A percentile compares a stretch with the other conserved stretches of the same genome.
Evolutionary conservation across 2,113 vertebrate species (phyloP).

Genomic region (Ceyx margarethae): DNA sequence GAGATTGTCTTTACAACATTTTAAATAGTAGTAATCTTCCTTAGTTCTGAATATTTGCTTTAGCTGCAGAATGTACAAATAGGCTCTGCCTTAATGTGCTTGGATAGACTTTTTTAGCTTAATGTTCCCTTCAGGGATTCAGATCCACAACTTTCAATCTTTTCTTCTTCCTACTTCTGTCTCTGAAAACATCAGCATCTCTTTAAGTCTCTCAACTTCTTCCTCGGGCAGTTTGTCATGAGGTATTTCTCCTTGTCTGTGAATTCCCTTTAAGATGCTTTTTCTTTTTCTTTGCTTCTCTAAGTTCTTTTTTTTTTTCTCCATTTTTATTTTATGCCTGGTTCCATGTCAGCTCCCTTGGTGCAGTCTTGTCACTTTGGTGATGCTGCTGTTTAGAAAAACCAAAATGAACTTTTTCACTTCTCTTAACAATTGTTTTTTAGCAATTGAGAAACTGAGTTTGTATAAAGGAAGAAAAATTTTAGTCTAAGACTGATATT

Average conservation of each 20-base stretch:
- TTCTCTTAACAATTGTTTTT: neutral
- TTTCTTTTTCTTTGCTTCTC: slow-evolving; percentile 24
- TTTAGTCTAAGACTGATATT: neutral
- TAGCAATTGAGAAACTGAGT: neutral
- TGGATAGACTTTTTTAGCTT: slow-evolving; percentile 48
- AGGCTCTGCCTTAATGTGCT: slow-evolving; percentile 48
- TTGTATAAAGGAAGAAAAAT: neutral
- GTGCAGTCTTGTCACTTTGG: neutral
- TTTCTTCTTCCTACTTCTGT: slow-evolving; percentile 30
- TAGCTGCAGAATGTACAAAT: slow-evolving; percentile 51
- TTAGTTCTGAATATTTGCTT: slow-evolving; percentile 47
- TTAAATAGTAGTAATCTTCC: slow-evolving; percentile 49
- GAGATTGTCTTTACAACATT: slow-evolving; percentile 18
- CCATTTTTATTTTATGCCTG: neutral
- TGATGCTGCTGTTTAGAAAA: neutral
- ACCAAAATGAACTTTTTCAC: neutral
- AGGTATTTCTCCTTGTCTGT: slow-evolving; percentile 50
- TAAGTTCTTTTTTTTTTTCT: neutral
- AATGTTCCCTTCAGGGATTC: slow-evolving; percentile 56
- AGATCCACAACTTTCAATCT: slow-evolving; percentile 53
- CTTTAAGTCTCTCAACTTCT: slow-evolving; percentile 24
- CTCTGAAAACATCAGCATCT: slow-evolving; percentile 51
- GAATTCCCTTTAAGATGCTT: slow-evolving; percentile 28
- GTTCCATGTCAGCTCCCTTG: neutral
- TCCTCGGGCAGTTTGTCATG: slow-evolving; percentile 50